phyloP scores from a whole-genome alignment of 2,113 vertebrate species.

The Pogona vitticeps region DNA sequence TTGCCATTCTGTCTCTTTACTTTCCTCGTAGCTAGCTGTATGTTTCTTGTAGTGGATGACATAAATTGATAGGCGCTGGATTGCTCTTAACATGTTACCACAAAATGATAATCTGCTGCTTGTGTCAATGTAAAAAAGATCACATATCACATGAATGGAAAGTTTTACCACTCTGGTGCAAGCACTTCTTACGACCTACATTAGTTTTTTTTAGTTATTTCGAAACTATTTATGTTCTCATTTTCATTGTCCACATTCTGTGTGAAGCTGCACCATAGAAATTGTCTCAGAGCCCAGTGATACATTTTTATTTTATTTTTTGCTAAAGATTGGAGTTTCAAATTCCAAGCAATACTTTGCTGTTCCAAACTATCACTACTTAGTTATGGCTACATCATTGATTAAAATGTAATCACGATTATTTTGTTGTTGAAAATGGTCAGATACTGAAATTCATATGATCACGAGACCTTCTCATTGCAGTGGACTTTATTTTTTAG shows the following conservation, averaged over 20 bases:
- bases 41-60: constrained; percentile 53
- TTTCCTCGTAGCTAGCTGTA: constrained; percentile 33
- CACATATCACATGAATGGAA: constrained; percentile 16
- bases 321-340: neutral
- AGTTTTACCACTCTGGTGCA: neutral
- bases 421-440: constrained; percentile 11
- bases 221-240: neutral
- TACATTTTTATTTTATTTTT: neutral
- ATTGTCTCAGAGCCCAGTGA: constrained; percentile 2
- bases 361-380: constrained; percentile 1
- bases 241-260: neutral
- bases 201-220: neutral
- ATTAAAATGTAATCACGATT: constrained; percentile 10
- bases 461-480: neutral
- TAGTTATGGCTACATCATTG: constrained; percentile 26
- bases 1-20: constrained; percentile 34
- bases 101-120: constrained; percentile 6
- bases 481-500: neutral
- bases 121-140: neutral
- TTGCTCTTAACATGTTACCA: constrained; percentile 43
- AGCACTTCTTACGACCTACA: constrained; percentile 19
- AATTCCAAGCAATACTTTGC: neutral
- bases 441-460: neutral
- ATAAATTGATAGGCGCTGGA: constrained; percentile 36
- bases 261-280: neutral